A percentile compares a stretch with the other conserved stretches of the same genome.
These are phyloP conservation scores for Hydroisotoma schaefferi DNA, from an alignment of 2,888 invertebrate genomes.

Conservation along the genomic window DNA sequence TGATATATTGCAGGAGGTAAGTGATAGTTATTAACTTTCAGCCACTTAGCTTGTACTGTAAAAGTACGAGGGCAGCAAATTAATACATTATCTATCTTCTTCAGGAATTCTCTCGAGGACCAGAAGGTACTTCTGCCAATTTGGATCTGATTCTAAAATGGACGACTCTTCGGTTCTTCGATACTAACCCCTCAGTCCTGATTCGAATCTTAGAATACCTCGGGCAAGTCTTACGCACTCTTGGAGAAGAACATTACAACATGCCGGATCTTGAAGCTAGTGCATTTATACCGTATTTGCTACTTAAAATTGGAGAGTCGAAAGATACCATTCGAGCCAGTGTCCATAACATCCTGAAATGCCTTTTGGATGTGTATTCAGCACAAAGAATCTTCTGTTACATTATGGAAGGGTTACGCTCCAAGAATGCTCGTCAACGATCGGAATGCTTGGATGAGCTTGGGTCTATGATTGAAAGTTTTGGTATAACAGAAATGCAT, in stretches of 20 bases:
- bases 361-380: conserved; percentile 80
- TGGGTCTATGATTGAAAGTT: conserved; percentile 76
- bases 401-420: conserved; percentile 91
- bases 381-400: conserved; percentile 83
- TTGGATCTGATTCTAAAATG: conserved; percentile 93
- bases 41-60: too few relatives aligned
- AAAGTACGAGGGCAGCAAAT: too few relatives aligned
- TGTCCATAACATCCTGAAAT: conserved; percentile 78
- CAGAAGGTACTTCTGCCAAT: conserved; percentile 78
- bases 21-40: not conserved
- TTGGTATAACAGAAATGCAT: conserved; percentile 78
- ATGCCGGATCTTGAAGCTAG: conserved; percentile 87
- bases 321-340: conserved; percentile 91
- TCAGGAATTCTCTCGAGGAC: conserved; percentile 70
- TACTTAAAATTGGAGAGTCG: conserved; percentile 85
- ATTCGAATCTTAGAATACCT: conserved; percentile 93
- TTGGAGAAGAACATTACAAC: conserved; percentile 71
- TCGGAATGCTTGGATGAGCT: conserved; percentile 94
- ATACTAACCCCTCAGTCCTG: conserved; percentile 96
- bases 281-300: conserved; percentile 90
- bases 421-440: conserved; percentile 93
- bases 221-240: conserved; percentile 72
- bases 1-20: conserved; percentile 74
- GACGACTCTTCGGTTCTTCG: conserved; percentile 94
- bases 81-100: too few relatives aligned